A percentile compares a stretch with the other conserved stretches of the same genome.
Evolutionary conservation across 1,140 invertebrate species (phyloP).

Genomic region (Drosophila lacteicornis): DNA sequence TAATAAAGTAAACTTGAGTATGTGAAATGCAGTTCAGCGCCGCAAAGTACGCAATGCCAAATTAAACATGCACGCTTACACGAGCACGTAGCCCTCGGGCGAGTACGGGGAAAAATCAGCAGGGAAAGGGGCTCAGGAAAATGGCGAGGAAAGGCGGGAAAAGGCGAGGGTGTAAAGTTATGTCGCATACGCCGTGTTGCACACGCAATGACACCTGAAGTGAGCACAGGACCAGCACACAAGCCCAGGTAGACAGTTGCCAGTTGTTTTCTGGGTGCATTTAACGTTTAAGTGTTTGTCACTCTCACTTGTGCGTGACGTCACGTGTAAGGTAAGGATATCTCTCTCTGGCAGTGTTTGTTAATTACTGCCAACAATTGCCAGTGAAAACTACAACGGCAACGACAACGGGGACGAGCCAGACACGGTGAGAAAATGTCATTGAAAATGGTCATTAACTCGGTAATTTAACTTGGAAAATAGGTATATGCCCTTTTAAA

Average conservation of each 20-base stretch:
- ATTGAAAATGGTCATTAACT: not conserved
- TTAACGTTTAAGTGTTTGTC: conserved; percentile 77
- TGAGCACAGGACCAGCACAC: conserved; percentile 5
- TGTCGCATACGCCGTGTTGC: conserved; percentile 64
- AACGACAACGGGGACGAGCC: conserved; percentile 1
- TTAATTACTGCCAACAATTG: conserved; percentile 78
- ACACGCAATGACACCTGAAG: conserved; percentile 70
- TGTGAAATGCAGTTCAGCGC: conserved; percentile 42
- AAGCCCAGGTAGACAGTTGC: conserved; percentile 16
- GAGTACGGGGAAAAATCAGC: not conserved
- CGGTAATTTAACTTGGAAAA: not conserved
- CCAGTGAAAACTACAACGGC: conserved; percentile 38
- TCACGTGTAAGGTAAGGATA: conserved; percentile 56
- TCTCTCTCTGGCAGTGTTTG: conserved; percentile 40
- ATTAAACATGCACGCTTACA: conserved; percentile 78
- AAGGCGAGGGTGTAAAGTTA: conserved; percentile 46
- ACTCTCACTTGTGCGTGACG: conserved; percentile 78
- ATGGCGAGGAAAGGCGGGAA: not conserved
- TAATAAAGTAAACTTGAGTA: conserved; percentile 34
- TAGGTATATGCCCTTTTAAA: no score
- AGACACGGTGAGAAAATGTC: conserved; percentile 1
- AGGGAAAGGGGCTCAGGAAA: conserved; percentile 1
- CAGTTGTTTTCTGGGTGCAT: conserved; percentile 65
- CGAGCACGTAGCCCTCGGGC: conserved; percentile 50
- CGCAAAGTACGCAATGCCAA: conserved; percentile 69